phyloP scores from a whole-genome alignment of 64 coral and sea anemone species.

The Montipora capricornis region DNA sequence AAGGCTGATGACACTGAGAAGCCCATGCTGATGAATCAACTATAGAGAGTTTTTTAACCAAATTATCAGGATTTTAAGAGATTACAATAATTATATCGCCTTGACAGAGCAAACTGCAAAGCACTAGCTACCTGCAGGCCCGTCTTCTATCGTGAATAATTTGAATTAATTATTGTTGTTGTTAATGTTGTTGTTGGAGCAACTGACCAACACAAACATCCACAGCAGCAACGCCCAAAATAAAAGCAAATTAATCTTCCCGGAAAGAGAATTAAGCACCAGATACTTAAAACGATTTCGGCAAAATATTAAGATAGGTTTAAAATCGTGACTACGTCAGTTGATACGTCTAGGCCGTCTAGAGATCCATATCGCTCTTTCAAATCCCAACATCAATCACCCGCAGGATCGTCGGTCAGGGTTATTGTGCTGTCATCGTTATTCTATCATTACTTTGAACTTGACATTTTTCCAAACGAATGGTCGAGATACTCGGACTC shows the following conservation, averaged over 20 bases:
- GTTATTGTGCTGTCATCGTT: no score
- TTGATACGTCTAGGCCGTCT: background rate
- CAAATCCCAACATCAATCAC: background rate
- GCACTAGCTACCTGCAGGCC: background rate
- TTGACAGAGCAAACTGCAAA: background rate
- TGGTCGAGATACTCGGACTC: background rate
- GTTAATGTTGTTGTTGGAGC: background rate
- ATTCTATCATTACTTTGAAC: no score
- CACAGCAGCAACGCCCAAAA: background rate
- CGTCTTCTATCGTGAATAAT: background rate
- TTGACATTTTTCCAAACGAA: background rate
- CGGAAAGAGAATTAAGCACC: background rate
- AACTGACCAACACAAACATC: background rate
- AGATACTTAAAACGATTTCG: background rate
- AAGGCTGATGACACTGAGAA: background rate
- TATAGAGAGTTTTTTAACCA: background rate
- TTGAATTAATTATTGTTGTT: background rate
- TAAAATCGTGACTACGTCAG: background rate
- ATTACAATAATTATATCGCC: background rate
- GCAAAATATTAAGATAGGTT: background rate
- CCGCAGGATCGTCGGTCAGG: background rate
- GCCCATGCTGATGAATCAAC: background rate
- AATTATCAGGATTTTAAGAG: background rate
- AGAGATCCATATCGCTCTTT: background rate
- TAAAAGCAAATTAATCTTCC: conserved; percentile 2